Conservation (phyloP, 1,140 invertebrate species). For the Spodoptera litura region DNA sequence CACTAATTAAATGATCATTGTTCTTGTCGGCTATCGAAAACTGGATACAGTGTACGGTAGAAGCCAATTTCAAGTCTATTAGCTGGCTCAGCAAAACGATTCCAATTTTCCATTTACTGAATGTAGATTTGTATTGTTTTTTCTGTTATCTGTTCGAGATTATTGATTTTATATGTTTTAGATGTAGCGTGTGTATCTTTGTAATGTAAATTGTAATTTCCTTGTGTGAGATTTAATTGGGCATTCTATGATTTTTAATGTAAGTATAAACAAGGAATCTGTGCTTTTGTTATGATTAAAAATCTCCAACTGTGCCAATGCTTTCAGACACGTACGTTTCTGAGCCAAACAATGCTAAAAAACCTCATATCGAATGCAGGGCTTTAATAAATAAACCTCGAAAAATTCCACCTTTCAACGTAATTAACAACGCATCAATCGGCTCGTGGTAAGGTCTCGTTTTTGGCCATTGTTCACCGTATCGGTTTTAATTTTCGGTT, state of each 20-base stretch:
- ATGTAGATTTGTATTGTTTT: background rate
- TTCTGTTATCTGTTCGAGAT: background rate
- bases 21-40: background rate
- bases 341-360: background rate
- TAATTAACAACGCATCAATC: constrained; percentile 18
- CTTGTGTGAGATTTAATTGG: no score
- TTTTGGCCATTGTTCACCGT: constrained; percentile 53
- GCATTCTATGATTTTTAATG: no score
- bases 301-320: no score
- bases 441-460: constrained; percentile 45
- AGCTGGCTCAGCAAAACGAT: background rate
- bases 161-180: background rate
- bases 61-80: background rate
- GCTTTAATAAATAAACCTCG: background rate
- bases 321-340: no score
- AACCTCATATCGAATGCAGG: background rate
- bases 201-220: background rate
- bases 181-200: background rate
- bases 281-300: no score
- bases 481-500: constrained; percentile 62
- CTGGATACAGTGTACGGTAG: background rate
- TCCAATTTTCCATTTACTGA: constrained; percentile 3
- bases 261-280: no score
- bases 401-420: constrained; percentile 15
- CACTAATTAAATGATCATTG: constrained; percentile 28